Conservation (phyloP, 2,888 invertebrate species). For the Calephelis perditalis region DNA sequence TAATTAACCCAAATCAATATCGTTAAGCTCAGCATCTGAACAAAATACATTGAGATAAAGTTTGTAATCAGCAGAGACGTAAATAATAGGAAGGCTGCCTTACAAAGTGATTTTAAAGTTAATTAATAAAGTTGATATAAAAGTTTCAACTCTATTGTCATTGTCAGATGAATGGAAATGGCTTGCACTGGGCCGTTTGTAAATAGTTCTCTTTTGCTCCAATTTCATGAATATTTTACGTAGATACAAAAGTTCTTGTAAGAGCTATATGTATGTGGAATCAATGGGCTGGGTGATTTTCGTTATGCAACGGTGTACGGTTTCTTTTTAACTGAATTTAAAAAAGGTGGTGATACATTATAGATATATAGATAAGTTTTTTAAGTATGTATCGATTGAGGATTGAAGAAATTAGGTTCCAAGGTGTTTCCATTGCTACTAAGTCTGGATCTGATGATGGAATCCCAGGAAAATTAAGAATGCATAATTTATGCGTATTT, state of each 20-base stretch:
- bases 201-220: conserved; percentile 10
- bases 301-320: too few species aligned
- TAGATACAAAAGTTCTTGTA: conserved; percentile 4
- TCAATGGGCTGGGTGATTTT: neutral
- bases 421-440: too few species aligned
- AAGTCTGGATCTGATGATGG: too few species aligned
- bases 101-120: conserved; percentile 12
- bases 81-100: conserved; percentile 9
- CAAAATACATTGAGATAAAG: conserved; percentile 7
- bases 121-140: neutral
- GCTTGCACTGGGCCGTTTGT: neutral
- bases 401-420: too few species aligned
- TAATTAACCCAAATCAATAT: neutral
- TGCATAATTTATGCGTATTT: too few species aligned
- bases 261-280: neutral
- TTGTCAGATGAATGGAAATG: neutral
- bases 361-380: too few species aligned
- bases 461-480: too few species aligned
- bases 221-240: conserved; percentile 10
- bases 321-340: too few species aligned
- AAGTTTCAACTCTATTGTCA: neutral
- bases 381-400: too few species aligned
- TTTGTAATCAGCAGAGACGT: conserved; percentile 8
- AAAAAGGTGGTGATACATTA: too few species aligned
- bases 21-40: neutral